Percentiles rank a stretch among this genome's conserved stretches.
Conservation (phyloP, 2,888 invertebrate species). For the Gerris lacustris region DNA sequence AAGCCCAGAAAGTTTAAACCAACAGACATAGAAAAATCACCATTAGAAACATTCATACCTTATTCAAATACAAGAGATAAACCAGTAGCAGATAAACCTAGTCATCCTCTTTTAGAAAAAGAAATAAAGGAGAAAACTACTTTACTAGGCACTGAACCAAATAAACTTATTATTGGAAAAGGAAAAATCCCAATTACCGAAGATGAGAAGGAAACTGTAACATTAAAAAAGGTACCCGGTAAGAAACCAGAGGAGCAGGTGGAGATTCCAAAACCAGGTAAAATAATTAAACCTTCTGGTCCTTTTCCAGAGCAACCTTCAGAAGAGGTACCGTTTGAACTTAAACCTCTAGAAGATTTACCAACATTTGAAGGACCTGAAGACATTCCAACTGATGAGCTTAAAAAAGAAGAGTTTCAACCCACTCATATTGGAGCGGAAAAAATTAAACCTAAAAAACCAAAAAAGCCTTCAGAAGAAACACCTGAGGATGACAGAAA, state of each 20-base stretch:
- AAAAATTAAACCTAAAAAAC: constrained; percentile 12
- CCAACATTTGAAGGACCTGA: constrained; percentile 33
- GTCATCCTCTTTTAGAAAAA: constrained; percentile 15
- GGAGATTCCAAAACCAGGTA: constrained; percentile 21
- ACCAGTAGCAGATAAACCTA: constrained; percentile 36
- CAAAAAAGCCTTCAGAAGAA: constrained; percentile 18
- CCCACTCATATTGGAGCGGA: constrained; percentile 25
- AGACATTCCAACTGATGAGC: constrained; percentile 20
- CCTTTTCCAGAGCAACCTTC: constrained; percentile 30
- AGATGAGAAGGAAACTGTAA: constrained; percentile 36
- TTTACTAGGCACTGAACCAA: constrained; percentile 38
- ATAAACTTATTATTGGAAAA: constrained; percentile 41
- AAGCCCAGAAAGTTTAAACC: constrained; percentile 29
- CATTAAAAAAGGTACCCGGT: constrained; percentile 43
- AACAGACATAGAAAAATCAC: constrained; percentile 26
- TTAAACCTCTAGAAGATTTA: constrained; percentile 30
- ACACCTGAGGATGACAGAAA: constrained; percentile 28
- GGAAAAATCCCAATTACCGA: constrained; percentile 38
- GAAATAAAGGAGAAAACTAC: constrained; percentile 27
- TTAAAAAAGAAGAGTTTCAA: constrained; percentile 23
- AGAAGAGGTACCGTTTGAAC: constrained; percentile 26
- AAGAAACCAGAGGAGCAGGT: constrained; percentile 36
- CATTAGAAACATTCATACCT: constrained; percentile 30
- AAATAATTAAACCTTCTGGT: constrained; percentile 20
- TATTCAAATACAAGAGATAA: constrained; percentile 23